Percentiles rank a stretch among this genome's conserved stretches.
These are phyloP conservation scores for Dolichopus griseipennis DNA, from an alignment of 2,888 invertebrate species.

Conservation along the genomic window DNA sequence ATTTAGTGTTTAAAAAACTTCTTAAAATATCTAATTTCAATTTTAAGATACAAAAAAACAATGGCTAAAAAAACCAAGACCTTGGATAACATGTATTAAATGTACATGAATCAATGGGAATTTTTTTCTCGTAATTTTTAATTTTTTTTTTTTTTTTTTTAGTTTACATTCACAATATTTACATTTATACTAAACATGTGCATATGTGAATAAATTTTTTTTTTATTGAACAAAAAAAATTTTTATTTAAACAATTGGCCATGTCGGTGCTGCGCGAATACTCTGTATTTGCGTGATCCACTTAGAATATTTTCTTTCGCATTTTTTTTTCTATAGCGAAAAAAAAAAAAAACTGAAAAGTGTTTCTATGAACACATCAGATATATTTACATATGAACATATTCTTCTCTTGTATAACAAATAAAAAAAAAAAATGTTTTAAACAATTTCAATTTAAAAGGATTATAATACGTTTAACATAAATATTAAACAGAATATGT, in stretches of 20 bases:
- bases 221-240: background rate
- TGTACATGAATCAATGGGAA: background rate
- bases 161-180: slow-evolving; percentile 3
- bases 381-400: too few relatives aligned
- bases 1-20: too few relatives aligned
- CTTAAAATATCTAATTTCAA: too few relatives aligned
- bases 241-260: slow-evolving; percentile 4
- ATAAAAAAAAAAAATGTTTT: too few relatives aligned
- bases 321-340: background rate
- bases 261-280: background rate
- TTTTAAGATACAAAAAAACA: background rate
- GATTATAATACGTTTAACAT: too few relatives aligned
- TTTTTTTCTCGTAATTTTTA: background rate
- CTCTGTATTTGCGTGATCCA: slow-evolving; percentile 6
- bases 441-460: too few relatives aligned
- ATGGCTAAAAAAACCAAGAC: background rate
- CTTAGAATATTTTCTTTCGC: background rate
- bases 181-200: background rate
- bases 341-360: background rate
- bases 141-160: too few relatives aligned
- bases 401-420: too few relatives aligned
- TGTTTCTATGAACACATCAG: background rate
- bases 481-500: too few relatives aligned
- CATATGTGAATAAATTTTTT: background rate
- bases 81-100: background rate